Evolutionary conservation across 2,888 invertebrate species (phyloP).

Genomic region (Drosophila macrothrix): DNA sequence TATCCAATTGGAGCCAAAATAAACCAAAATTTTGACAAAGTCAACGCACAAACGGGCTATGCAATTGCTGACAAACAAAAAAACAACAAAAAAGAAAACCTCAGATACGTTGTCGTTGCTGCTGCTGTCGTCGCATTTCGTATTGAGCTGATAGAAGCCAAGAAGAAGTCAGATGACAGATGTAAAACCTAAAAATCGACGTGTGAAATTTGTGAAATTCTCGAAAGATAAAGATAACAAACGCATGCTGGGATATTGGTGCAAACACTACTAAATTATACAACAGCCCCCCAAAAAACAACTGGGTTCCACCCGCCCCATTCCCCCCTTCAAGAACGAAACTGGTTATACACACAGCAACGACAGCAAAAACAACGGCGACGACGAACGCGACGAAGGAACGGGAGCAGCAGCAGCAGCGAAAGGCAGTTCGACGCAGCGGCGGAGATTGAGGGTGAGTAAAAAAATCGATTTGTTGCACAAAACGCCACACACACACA

Average conservation of each 20-base stretch:
- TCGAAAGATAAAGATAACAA: conserved; percentile 51
- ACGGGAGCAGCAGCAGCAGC: conserved; percentile 62
- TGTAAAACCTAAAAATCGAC: conserved; percentile 56
- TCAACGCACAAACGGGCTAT: conserved; percentile 46
- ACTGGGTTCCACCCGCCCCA: conserved; percentile 32
- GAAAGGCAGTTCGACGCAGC: conserved; percentile 67
- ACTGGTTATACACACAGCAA: conserved; percentile 77
- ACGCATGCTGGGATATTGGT: conserved; percentile 48
- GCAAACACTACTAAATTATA: conserved; percentile 70
- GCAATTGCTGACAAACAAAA: conserved; percentile 31
- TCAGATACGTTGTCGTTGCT: conserved; percentile 50
- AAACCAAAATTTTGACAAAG: conserved; percentile 24
- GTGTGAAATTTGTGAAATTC: conserved; percentile 62
- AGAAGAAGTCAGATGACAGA: conserved; percentile 59
- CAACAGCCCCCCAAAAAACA: conserved; percentile 52
- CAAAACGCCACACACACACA: conserved; percentile 63
- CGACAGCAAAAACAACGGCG: conserved; percentile 46
- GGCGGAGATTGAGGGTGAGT: conserved; percentile 75
- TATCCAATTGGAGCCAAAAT: conserved; percentile 27
- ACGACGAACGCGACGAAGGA: conserved; percentile 48
- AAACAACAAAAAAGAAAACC: conserved; percentile 13
- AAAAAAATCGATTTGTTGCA: conserved; percentile 81
- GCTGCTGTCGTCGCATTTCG: conserved; percentile 61
- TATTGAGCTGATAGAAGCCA: conserved; percentile 47
- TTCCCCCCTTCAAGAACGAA: conserved; percentile 62